Evolutionary conservation across 2,113 vertebrate species (phyloP).

Genomic region (Otocyon megalotis): DNA sequence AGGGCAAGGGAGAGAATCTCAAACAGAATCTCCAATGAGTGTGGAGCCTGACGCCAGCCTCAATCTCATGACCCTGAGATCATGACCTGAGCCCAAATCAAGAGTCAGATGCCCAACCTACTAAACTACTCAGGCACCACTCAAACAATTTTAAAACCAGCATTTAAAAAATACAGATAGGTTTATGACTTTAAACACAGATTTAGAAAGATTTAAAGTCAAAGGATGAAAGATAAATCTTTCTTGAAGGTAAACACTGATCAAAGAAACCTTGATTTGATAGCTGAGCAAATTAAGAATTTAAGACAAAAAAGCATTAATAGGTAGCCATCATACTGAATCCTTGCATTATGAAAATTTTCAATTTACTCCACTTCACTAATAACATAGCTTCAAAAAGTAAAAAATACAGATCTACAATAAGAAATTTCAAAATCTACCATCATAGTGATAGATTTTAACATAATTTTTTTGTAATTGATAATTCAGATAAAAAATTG

Average conservation of each 20-base stretch:
- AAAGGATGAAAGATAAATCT: not conserved
- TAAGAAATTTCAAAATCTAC: not conserved
- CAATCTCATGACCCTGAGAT: not conserved
- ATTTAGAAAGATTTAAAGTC: not conserved
- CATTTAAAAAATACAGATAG: not conserved
- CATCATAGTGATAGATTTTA: not conserved
- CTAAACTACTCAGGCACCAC: not conserved
- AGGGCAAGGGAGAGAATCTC: not conserved
- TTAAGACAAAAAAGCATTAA: slow-evolving; percentile 2
- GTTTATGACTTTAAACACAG: not conserved
- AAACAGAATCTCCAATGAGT: not conserved
- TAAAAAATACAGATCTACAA: not conserved
- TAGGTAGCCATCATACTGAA: not conserved
- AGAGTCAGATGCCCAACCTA: not conserved
- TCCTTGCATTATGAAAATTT: not conserved
- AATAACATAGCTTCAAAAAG: not conserved
- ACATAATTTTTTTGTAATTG: not conserved
- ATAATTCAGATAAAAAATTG: slow-evolving; percentile 10
- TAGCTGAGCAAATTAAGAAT: not conserved
- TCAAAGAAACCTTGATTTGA: not conserved
- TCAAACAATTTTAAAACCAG: slow-evolving; percentile 5
- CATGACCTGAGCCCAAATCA: not conserved
- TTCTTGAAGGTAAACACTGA: not conserved
- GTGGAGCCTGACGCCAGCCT: not conserved
- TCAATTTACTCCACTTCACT: not conserved